These are phyloP conservation scores for Morone saxatilis DNA, from an alignment of 2,113 vertebrate genomes.

Conservation along the genomic window DNA sequence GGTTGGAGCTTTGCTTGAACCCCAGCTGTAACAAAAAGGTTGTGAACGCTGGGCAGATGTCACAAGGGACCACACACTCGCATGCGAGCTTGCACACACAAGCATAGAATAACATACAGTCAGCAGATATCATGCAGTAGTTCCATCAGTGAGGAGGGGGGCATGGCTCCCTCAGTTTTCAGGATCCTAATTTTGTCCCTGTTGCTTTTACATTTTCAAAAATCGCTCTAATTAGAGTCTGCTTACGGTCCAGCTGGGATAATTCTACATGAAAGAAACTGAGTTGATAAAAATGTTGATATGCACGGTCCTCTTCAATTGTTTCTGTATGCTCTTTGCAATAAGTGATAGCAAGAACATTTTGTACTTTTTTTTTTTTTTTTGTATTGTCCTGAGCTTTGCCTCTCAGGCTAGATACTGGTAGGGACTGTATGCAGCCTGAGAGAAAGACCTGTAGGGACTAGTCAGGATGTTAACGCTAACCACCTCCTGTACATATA, in stretches of 20 bases:
- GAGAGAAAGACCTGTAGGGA: too few relatives aligned
- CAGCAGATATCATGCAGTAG: constrained; percentile 33
- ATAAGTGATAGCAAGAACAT: too few relatives aligned
- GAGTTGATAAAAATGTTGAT: too few relatives aligned
- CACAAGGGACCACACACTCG: constrained; percentile 43
- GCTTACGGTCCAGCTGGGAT: too few relatives aligned
- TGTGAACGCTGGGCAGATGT: constrained; percentile 57
- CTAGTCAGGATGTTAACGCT: too few relatives aligned
- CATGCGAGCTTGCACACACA: constrained; percentile 30
- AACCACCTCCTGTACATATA: not conserved
- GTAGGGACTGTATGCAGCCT: too few relatives aligned
- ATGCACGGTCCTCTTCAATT: too few relatives aligned
- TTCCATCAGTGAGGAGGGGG: not conserved
- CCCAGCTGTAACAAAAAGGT: constrained; percentile 27
- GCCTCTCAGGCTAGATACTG: not conserved
- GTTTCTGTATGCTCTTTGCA: too few relatives aligned
- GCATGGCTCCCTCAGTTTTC: not conserved
- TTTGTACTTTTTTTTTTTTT: too few relatives aligned
- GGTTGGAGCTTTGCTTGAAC: constrained; percentile 36
- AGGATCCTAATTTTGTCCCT: not conserved
- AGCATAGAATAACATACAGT: constrained; percentile 31
- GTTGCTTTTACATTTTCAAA: not conserved
- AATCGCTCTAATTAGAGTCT: not conserved
- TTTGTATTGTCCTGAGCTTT: not conserved
- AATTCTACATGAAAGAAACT: too few relatives aligned